These are phyloP conservation scores for Pogonophryne albipinna DNA, from an alignment of 2,797 vertebrate species.

Conservation along the genomic window DNA sequence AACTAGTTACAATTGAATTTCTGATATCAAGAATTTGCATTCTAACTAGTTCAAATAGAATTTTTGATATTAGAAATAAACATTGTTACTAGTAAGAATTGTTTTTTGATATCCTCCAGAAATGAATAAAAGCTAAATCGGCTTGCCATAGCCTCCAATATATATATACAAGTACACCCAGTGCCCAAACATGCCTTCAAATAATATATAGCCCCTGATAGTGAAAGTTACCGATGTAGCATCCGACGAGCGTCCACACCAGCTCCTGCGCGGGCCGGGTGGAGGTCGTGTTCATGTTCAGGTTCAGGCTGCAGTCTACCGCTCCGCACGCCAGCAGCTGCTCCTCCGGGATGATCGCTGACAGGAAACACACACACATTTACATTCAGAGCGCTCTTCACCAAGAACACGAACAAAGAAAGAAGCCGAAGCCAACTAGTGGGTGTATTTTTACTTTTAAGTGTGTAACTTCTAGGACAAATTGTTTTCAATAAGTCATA, in stretches of 20 bases:
- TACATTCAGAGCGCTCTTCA: background rate
- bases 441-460: too few relatives aligned
- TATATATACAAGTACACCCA: too few relatives aligned
- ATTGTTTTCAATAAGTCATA: background rate
- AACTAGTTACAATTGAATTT: too few relatives aligned
- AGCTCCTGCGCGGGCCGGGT: constrained; percentile 66
- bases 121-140: too few relatives aligned
- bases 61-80: too few relatives aligned
- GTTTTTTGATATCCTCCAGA: too few relatives aligned
- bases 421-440: background rate
- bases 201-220: too few relatives aligned
- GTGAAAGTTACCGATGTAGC: constrained; percentile 72
- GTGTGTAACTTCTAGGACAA: background rate
- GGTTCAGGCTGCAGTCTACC: constrained; percentile 67
- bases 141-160: too few relatives aligned
- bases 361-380: background rate
- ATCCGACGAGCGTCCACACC: constrained; percentile 81
- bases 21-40: too few relatives aligned
- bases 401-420: background rate
- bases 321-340: constrained; percentile 79
- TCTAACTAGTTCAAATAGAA: too few relatives aligned
- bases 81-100: too few relatives aligned
- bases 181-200: too few relatives aligned
- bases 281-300: constrained; percentile 42
- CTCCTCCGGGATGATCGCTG: constrained; percentile 80